Evolutionary conservation across 2,797 vertebrate genomes (phyloP).

Genomic region (Alfaro cultratus): DNA sequence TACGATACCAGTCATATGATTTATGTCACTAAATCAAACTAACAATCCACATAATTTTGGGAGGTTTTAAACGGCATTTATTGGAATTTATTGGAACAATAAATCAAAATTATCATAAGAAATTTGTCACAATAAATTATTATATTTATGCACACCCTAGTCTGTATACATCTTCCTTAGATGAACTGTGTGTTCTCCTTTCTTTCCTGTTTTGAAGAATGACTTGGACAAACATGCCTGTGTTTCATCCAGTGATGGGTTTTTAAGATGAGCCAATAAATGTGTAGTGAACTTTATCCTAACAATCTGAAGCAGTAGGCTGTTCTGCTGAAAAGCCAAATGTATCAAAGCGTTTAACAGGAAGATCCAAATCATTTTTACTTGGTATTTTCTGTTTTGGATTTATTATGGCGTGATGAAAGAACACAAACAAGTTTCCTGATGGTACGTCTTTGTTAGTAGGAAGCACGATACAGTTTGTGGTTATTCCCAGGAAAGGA

Average conservation of each 20-base stretch:
- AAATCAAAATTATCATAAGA: too few relatives aligned
- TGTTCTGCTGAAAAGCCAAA: not conserved
- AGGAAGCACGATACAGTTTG: not conserved
- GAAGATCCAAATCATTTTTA: not conserved
- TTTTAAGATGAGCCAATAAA: not conserved
- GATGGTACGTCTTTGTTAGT: not conserved
- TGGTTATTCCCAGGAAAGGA: not conserved
- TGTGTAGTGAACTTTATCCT: not conserved
- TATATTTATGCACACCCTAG: too few relatives aligned
- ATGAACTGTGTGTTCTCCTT: not conserved
- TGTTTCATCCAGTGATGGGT: not conserved
- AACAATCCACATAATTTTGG: too few relatives aligned
- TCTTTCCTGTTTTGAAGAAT: slow-evolving; percentile 1
- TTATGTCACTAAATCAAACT: too few relatives aligned
- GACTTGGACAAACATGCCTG: not conserved
- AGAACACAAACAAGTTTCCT: not conserved
- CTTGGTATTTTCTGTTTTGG: not conserved
- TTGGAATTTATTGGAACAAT: too few relatives aligned
- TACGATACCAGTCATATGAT: too few relatives aligned
- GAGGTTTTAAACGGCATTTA: too few relatives aligned
- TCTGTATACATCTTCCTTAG: not conserved
- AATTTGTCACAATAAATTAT: too few relatives aligned
- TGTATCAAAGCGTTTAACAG: not conserved
- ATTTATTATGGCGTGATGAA: not conserved
- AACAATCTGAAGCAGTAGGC: not conserved